A percentile compares a stretch with the other conserved stretches of the same genome.
Evolutionary conservation across 1,140 invertebrate species (phyloP).

Genomic region (Adelges cooleyi): DNA sequence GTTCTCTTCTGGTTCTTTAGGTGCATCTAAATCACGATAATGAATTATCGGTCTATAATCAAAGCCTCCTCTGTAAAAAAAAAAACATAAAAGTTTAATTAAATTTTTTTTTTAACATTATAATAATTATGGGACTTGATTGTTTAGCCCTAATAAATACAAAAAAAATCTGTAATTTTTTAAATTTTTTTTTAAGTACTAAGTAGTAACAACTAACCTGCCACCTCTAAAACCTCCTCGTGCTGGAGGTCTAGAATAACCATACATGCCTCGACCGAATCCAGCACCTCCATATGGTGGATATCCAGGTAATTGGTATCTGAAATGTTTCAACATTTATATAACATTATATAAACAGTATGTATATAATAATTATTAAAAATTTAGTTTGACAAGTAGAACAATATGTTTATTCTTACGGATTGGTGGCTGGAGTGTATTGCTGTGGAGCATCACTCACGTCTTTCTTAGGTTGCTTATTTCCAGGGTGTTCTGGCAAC

Average conservation of each 20-base stretch:
- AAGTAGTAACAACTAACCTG: too few species aligned
- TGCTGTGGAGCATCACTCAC: conserved; percentile 30
- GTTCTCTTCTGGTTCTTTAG: conserved; percentile 66
- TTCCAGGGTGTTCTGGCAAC: conserved; percentile 75
- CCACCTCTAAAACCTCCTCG: conserved; percentile 33
- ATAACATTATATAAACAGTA: not conserved
- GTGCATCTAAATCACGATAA: conserved; percentile 83
- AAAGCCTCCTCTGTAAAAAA: conserved; percentile 42
- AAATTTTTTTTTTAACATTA: too few species aligned
- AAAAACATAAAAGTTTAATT: not conserved
- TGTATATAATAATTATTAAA: not conserved
- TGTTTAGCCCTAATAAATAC: too few species aligned
- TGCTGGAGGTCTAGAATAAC: conserved; percentile 36
- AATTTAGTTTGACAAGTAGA: too few species aligned
- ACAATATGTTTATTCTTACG: not conserved
- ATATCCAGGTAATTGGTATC: conserved; percentile 33
- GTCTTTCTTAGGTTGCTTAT: conserved; percentile 40
- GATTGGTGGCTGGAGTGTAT: not conserved
- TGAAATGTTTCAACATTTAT: not conserved
- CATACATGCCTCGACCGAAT: conserved; percentile 35
- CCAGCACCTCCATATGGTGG: conserved; percentile 39
- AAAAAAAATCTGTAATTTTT: too few species aligned
- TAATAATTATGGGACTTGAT: too few species aligned
- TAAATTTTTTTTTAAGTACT: too few species aligned
- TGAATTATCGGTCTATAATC: conserved; percentile 76